These are phyloP conservation scores for Rhagonycha lutea DNA, from an alignment of 2,888 invertebrate genomes.

Conservation along the genomic window DNA sequence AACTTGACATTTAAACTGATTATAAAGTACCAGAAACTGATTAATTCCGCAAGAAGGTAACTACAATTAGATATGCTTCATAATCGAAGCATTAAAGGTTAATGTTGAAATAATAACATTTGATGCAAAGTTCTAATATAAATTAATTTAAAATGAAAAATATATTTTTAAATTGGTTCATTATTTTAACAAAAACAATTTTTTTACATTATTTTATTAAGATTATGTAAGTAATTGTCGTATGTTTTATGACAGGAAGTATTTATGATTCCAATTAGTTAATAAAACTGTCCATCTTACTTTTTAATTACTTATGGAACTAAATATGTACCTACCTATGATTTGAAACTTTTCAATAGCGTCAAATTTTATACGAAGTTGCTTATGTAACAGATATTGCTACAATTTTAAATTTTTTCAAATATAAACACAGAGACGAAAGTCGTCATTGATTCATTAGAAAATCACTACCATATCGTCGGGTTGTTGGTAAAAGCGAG, in stretches of 20 bases:
- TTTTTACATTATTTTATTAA: background rate
- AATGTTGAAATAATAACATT: background rate
- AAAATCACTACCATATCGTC: no score
- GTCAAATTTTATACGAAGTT: background rate
- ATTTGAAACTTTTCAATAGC: no score
- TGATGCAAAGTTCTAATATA: background rate
- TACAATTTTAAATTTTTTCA: no score
- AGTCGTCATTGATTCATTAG: no score
- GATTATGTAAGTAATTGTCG: background rate
- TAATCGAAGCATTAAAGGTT: background rate
- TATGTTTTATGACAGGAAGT: background rate
- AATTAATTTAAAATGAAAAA: background rate
- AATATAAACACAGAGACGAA: no score
- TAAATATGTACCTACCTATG: background rate
- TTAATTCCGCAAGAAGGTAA: background rate
- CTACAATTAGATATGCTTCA: background rate
- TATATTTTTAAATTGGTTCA: background rate
- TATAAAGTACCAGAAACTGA: background rate
- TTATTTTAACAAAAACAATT: background rate
- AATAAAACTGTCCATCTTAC: background rate
- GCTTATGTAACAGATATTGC: background rate
- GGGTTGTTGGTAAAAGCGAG: no score
- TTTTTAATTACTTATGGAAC: background rate
- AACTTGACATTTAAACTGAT: background rate
- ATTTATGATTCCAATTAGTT: background rate